phyloP scores from a whole-genome alignment of 2,113 vertebrate genomes.

The mouse (Mus musculus) region GRCm39 chr5:73934001-73934500 shows the following conservation, averaged over 20 bases:
- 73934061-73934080: background rate
- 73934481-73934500: background rate
- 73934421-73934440: background rate
- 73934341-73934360: background rate
- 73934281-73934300: background rate
- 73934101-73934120: background rate
- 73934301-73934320: background rate
- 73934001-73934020: background rate
- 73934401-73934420: slow-evolving; percentile 24
- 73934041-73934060: slow-evolving; percentile 19
- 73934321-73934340: background rate
- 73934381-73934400: background rate
- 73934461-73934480: background rate
- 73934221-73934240: background rate
- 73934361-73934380: background rate
- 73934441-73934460: background rate
- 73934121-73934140: background rate
- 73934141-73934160: slow-evolving; percentile 42
- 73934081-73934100: background rate
- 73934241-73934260: background rate
- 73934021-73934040: slow-evolving; percentile 2
- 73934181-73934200: slow-evolving; percentile 30
- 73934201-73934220: background rate
- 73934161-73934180: background rate
- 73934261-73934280: background rate